Evolutionary conservation across 2,888 invertebrate genomes (phyloP).

Genomic region (Polia nebulosa): DNA sequence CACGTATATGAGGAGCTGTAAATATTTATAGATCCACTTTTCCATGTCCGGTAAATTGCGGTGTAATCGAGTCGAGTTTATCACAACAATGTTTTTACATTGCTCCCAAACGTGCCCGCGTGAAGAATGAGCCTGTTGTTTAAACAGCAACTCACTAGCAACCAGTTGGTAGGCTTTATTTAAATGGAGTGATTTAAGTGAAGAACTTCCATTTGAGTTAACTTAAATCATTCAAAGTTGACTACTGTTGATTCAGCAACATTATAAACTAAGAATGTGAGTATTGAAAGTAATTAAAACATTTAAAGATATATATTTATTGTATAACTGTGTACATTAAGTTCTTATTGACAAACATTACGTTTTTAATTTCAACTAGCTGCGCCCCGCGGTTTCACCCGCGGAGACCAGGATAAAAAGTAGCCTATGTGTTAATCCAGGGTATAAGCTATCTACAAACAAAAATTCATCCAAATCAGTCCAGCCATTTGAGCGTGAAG

Average conservation of each 20-base stretch:
- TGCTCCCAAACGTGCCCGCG: constrained; percentile 64
- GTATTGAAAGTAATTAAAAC: background rate
- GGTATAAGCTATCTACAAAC: no score
- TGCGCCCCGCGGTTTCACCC: no score
- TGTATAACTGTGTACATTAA: no score
- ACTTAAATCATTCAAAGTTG: background rate
- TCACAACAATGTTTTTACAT: constrained; percentile 84
- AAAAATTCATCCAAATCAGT: no score
- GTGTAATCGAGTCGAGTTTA: constrained; percentile 86
- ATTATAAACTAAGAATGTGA: background rate
- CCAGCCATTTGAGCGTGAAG: no score
- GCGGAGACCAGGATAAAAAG: no score
- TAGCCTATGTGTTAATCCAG: no score
- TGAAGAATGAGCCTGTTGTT: constrained; percentile 48
- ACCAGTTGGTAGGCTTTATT: constrained; percentile 36
- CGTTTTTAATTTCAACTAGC: no score
- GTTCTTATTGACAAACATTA: no score
- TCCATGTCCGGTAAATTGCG: constrained; percentile 85
- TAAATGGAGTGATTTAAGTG: background rate
- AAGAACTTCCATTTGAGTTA: background rate
- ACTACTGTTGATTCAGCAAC: background rate
- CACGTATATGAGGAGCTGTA: constrained; percentile 81
- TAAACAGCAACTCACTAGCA: constrained; percentile 29
- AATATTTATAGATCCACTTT: constrained; percentile 88
- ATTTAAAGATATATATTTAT: background rate